These are phyloP conservation scores for Himalopsyche japonica DNA, from an alignment of 2,888 invertebrate genomes.

Conservation along the genomic window DNA sequence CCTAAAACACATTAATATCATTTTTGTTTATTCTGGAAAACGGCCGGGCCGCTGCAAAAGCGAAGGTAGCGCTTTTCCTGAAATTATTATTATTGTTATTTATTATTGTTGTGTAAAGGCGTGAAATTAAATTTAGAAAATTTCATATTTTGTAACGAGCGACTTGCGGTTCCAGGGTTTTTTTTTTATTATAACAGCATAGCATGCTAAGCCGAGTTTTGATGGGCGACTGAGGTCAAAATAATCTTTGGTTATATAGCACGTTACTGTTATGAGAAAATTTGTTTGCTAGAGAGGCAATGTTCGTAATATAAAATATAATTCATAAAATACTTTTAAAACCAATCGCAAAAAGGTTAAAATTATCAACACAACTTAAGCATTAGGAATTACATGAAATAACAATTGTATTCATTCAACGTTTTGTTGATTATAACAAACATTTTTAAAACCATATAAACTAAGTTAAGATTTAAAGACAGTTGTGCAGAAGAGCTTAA, in stretches of 20 bases:
- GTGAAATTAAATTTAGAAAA: not conserved
- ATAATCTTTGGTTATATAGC: not conserved
- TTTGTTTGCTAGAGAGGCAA: not conserved
- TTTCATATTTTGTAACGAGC: not conserved
- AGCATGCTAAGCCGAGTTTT: not conserved
- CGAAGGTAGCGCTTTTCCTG: not conserved
- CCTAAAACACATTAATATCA: not conserved
- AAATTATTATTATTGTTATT: not conserved
- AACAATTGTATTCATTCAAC: too few relatives aligned
- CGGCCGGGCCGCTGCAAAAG: not conserved
- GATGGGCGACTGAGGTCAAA: not conserved
- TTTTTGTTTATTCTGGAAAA: not conserved
- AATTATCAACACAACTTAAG: too few relatives aligned
- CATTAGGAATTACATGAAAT: too few relatives aligned
- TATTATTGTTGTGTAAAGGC: not conserved
- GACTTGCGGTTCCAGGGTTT: not conserved
- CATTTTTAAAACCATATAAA: too few relatives aligned
- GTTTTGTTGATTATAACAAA: too few relatives aligned
- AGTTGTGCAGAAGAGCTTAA: too few relatives aligned
- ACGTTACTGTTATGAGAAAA: not conserved
- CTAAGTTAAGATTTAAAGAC: too few relatives aligned
- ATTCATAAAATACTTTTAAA: too few relatives aligned
- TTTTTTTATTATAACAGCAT: not conserved
- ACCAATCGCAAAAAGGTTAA: too few relatives aligned
- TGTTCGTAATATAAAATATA: too few relatives aligned